These are phyloP conservation scores for Diuraphis noxia DNA, from an alignment of 1,140 invertebrate genomes.

Conservation along the genomic window DNA sequence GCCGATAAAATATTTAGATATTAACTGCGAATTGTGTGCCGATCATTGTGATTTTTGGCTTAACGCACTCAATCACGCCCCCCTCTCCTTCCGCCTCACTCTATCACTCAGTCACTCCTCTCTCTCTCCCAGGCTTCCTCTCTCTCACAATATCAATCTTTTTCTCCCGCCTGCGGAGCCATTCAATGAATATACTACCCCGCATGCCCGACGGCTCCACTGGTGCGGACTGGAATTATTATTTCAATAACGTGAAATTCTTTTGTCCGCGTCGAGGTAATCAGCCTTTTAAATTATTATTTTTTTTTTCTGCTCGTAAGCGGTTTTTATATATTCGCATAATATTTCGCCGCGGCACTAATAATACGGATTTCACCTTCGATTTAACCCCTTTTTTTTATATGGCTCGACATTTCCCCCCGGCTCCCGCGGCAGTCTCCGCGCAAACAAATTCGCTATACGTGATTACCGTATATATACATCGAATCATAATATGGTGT, in stretches of 20 bases:
- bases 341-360: neutral
- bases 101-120: too few relatives aligned
- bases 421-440: neutral
- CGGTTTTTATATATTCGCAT: neutral
- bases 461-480: neutral
- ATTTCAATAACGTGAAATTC: slow-evolving; percentile 3
- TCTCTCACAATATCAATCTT: neutral
- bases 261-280: neutral
- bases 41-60: neutral
- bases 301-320: neutral
- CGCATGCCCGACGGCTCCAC: neutral
- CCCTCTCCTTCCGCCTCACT: too few relatives aligned
- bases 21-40: neutral
- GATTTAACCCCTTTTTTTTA: slow-evolving; percentile 18
- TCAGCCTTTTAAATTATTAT: neutral
- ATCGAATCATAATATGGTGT: neutral
- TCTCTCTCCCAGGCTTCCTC: neutral
- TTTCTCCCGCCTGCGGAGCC: neutral
- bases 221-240: neutral
- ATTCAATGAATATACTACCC: neutral
- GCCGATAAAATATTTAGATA: neutral
- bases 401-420: neutral
- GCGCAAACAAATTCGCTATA: neutral
- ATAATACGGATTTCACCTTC: slow-evolving; percentile 32
- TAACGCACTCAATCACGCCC: neutral